Percentiles rank a stretch among this genome's conserved stretches.
Conservation (phyloP, 2,888 invertebrate genomes). For the Himalopsyche anomala region DNA sequence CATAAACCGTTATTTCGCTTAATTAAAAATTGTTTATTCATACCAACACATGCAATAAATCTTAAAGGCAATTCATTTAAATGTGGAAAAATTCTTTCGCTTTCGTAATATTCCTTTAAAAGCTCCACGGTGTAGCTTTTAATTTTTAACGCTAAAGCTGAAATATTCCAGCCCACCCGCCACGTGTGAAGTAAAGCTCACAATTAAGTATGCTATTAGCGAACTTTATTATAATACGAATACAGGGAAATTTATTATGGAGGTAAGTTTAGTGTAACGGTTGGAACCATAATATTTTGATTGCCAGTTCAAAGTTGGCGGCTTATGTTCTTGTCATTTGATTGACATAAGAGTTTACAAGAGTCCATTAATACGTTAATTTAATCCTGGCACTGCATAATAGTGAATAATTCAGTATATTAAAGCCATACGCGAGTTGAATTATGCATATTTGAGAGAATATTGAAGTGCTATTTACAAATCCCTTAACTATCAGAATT, state of each 20-base stretch:
- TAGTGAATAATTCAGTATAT: neutral
- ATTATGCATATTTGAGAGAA: neutral
- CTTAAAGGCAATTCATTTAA: no score
- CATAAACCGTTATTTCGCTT: no score
- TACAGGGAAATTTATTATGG: conserved; percentile 18
- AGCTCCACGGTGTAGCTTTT: neutral
- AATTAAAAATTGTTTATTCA: no score
- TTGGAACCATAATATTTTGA: conserved; percentile 6
- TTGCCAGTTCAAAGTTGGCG: conserved; percentile 7
- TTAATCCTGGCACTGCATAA: neutral
- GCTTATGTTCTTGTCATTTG: conserved; percentile 32
- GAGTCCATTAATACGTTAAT: conserved; percentile 9
- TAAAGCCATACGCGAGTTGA: neutral
- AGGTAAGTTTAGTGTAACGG: conserved; percentile 14
- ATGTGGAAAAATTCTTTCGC: no score
- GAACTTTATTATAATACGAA: conserved; percentile 31
- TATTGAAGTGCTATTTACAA: no score
- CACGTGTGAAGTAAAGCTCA: conserved; percentile 27
- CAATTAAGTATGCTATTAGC: conserved; percentile 35
- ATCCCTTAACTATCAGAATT: no score
- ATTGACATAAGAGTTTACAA: neutral
- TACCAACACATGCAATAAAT: no score
- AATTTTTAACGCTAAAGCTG: conserved; percentile 20
- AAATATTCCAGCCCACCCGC: conserved; percentile 21
- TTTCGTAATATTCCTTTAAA: no score